Evolutionary conservation across 1,140 invertebrate species (phyloP), one percentile per base, ranked within the genome.

Genomic region (Agrilus planipennis): DNA sequence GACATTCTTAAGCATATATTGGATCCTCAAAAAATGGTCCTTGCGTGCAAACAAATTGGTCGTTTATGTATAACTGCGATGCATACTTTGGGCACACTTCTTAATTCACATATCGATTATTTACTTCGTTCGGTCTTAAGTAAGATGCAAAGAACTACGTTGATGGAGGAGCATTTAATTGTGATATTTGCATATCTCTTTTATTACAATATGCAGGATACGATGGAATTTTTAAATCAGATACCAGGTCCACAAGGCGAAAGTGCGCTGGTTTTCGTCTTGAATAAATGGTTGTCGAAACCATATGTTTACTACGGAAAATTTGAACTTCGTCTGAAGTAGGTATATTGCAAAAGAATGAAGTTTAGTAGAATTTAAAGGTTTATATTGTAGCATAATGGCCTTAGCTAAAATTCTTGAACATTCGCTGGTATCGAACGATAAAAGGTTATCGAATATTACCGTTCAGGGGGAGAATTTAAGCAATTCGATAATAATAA

Each of bases 11-110:
- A 15, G n/a, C n/a, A 20, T n/a, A 17, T 34, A 10, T 20, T 34
- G 32, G 32, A 34, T n/a, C 32, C 32, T n/a, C 15, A 17, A 15
- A 34, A 34, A 34, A 34, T 17, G 15, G 32, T 17, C 16, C 19
- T 4, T 34, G 10, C 10, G 3, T 34, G 6, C 16, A 20, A 17
- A n/a, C 15, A 34, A n/a, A 18, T 34, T 6, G 32, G 32, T 5
- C 4, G 15, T 4, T 34, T 34, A 17, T 34, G 15, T 20, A 34
- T 34, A 5, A 34, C 32, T 17, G 32, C 32, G 4, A 34, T 34
- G 15, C 32, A 34, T n/a, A 34, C 6, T 9, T 34, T 34, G 20
- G 32, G 32, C 16, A 18, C 15, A 11, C 10, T 17, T 17, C 15
- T 34, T n/a, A 18, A 34, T n/a, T n/a, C n/a, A 16, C 32, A 34